phyloP scores from a whole-genome alignment of 2,113 vertebrate species.

The Lichenostomus cassidix region DNA sequence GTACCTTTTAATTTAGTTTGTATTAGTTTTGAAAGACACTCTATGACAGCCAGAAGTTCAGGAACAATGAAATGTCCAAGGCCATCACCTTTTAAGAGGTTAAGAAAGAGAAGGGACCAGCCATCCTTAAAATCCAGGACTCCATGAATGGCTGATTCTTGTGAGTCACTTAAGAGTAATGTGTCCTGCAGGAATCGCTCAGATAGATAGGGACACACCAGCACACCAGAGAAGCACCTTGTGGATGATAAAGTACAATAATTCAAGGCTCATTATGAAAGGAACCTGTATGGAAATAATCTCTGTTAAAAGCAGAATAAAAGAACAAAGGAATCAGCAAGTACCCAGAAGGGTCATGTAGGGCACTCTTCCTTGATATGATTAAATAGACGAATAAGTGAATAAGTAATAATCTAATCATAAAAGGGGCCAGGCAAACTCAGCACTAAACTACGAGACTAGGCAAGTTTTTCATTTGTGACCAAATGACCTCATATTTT shows the following conservation, averaged over 20 bases:
- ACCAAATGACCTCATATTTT: slow-evolving; percentile 67
- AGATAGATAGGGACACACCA: not conserved
- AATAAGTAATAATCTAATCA: slow-evolving; percentile 70
- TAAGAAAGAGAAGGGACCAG: not conserved
- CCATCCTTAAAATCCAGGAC: not conserved
- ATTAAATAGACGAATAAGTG: slow-evolving; percentile 62
- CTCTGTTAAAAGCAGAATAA: slow-evolving; percentile 32
- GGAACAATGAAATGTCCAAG: not conserved
- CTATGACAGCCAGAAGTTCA: not conserved
- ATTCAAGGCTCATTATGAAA: slow-evolving; percentile 38
- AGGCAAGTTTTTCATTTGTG: slow-evolving; percentile 61
- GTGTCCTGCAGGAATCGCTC: slow-evolving; percentile 34
- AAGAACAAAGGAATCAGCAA: slow-evolving; percentile 50
- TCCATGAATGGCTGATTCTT: not conserved
- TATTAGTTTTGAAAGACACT: not conserved
- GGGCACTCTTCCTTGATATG: slow-evolving; percentile 38
- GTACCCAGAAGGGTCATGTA: slow-evolving; percentile 36
- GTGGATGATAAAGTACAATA: slow-evolving; percentile 51
- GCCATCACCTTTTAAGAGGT: not conserved
- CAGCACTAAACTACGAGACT: slow-evolving; percentile 17
- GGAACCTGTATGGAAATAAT: slow-evolving; percentile 37
- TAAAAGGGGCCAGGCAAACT: slow-evolving; percentile 24
- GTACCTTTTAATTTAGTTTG: not conserved
- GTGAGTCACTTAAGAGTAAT: not conserved
- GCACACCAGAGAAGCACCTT: slow-evolving; percentile 13